Evolutionary conservation across 2,888 invertebrate genomes (phyloP).

Genomic region (Copidosoma aretas): DNA sequence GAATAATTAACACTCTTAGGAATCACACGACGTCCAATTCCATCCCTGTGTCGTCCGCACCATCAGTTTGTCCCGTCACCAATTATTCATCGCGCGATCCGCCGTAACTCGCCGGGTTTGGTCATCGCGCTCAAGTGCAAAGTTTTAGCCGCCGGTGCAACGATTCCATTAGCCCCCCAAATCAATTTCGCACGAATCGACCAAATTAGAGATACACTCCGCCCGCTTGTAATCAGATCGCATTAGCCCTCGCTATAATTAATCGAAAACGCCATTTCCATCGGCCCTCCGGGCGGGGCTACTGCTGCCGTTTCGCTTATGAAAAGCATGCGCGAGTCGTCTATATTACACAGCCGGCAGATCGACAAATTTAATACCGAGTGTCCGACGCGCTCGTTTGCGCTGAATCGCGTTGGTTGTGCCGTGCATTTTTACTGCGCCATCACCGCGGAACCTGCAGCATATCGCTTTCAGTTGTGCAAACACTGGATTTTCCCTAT

Average conservation of each 20-base stretch:
- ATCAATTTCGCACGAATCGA: background rate
- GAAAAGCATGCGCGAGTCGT: constrained; percentile 6
- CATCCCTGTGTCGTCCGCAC: no score
- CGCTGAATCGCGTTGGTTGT: constrained; percentile 16
- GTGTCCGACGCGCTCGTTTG: constrained; percentile 30
- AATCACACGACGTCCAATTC: no score
- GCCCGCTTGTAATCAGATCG: constrained; percentile 8
- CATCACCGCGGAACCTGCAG: no score
- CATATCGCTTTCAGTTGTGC: no score
- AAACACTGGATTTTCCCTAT: no score
- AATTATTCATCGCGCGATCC: no score
- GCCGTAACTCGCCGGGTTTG: no score
- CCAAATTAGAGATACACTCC: constrained; percentile 4
- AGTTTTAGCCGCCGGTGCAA: background rate
- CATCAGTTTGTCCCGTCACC: no score
- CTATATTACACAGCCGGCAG: constrained; percentile 17
- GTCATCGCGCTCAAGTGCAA: no score
- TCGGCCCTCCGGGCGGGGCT: background rate
- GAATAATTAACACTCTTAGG: no score
- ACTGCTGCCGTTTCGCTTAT: no score
- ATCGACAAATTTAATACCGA: constrained; percentile 20
- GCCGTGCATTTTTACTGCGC: no score
- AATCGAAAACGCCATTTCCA: constrained; percentile 11
- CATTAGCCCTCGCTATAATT: constrained; percentile 15
- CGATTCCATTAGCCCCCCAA: background rate